These are phyloP conservation scores for Chaetodon trifascialis DNA, from an alignment of 2,113 vertebrate species.

Conservation along the genomic window DNA sequence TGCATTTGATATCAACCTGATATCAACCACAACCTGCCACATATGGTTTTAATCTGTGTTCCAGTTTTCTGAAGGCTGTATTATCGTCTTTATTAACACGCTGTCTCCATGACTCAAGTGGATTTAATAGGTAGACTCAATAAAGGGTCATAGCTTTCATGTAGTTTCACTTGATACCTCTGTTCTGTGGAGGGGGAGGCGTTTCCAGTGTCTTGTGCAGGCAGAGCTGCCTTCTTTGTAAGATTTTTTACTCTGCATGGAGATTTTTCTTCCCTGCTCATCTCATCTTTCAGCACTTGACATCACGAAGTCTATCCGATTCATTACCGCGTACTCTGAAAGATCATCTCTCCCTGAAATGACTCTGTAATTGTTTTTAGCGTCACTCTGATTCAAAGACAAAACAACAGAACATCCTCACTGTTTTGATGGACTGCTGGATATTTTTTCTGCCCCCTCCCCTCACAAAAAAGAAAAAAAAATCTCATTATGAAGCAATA, in stretches of 20 bases:
- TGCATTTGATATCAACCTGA: conserved; percentile 31
- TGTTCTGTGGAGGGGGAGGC: conserved; percentile 33
- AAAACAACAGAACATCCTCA: conserved; percentile 63
- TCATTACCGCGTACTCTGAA: conserved; percentile 64
- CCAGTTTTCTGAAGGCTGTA: conserved; percentile 40
- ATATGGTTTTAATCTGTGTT: conserved; percentile 50
- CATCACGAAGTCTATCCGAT: conserved; percentile 60
- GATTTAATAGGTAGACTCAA: conserved; percentile 58
- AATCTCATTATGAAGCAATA: conserved; percentile 79
- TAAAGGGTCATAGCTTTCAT: conserved; percentile 46
- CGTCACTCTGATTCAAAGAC: conserved; percentile 62
- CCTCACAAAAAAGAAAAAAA: not conserved
- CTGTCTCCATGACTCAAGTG: conserved; percentile 35
- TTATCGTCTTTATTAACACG: conserved; percentile 20
- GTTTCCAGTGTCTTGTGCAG: conserved; percentile 32
- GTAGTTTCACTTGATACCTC: conserved; percentile 54
- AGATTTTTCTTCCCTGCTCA: conserved; percentile 30
- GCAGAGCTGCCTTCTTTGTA: conserved; percentile 18
- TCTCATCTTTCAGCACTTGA: conserved; percentile 52
- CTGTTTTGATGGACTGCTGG: conserved; percentile 65
- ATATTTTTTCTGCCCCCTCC: conserved; percentile 17
- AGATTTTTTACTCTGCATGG: conserved; percentile 19
- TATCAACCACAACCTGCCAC: conserved; percentile 37
- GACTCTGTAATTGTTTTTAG: conserved; percentile 72
- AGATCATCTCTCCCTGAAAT: conserved; percentile 68